phyloP scores from a whole-genome alignment of 2,888 invertebrate species.

The Amiota communis region DNA sequence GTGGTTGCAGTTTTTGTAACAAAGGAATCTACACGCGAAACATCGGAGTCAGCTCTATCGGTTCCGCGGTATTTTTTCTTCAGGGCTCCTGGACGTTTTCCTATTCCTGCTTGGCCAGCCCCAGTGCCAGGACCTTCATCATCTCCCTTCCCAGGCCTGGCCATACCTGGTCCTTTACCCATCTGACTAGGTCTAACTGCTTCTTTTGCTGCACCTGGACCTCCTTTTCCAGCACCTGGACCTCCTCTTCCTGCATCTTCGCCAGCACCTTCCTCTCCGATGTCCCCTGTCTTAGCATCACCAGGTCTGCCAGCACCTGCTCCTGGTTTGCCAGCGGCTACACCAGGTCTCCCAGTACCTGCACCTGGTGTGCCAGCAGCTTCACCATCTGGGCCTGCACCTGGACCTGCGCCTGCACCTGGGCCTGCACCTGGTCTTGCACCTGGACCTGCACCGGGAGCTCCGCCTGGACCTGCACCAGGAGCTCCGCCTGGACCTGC shows the following conservation, averaged over 20 bases:
- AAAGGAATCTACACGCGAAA: conserved; percentile 48
- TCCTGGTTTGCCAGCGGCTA: neutral
- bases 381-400: neutral
- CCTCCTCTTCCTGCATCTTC: conserved; percentile 2
- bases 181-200: conserved; percentile 4
- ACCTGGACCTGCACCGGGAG: neutral
- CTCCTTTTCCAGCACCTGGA: neutral
- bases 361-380: neutral
- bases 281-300: conserved; percentile 18
- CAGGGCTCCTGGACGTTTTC: too few relatives aligned
- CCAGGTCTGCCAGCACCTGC: conserved; percentile 7
- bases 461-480: conserved; percentile 5
- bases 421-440: neutral
- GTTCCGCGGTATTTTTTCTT: too few relatives aligned
- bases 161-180: neutral
- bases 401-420: neutral
- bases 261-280: neutral
- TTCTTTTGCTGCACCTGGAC: neutral
- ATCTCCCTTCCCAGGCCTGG: neutral
- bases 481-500: neutral
- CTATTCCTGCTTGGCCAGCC: neutral
- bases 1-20: conserved; percentile 53
- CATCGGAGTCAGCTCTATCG: conserved; percentile 26
- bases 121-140: conserved; percentile 1
- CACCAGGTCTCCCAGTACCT: conserved; percentile 19